Base-by-base conservation (phyloP, 1,140 invertebrate genomes). In the Macrobrachium rosenbergii region DNA sequence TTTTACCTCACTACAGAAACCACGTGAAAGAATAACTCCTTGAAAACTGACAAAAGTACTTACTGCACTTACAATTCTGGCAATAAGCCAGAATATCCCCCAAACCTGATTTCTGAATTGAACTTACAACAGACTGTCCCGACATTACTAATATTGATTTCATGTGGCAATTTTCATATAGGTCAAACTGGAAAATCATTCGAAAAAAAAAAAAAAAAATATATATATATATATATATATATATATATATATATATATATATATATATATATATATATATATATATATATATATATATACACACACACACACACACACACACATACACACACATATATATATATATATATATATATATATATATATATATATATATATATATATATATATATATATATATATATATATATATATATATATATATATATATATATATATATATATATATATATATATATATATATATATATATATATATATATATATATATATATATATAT, bases 381-480 rank as follows among this genome's bases (percentile, higher is more conserved):
- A 79, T 21, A 79, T 59, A 79, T 60, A 79, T 79, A 60, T 60
- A 79, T 79, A 79, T 79, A 79, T 60, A 79, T 60, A 79, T 60
- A 79, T 59, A 60, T 60, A 79, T 60, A 79, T 79, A 79, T 79
- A 79, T 79, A 60, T 79, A 79, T 79, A 21, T 79, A 79, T 79
- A 79, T 79, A 59, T 59, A 79, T 79, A 79, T 77, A 77, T 77
- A 78, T 78, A 78, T 78, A 78, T 78, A 78, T 78, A 78, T 78
- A 78, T 78, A 60, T 2, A 78, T 78, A 60, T 60, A 78, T 78
- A 78, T 78, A 78, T 78, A 60, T 78, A 78, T 78, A 78, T 78
- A 78, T 78, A 78, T 78, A 78, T 78, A 60, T 78, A 78, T 78
- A 78, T 78, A 78, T 78, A 60, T 78, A 78, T 78, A 78, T 78